A percentile compares a stretch with the other conserved stretches of the same genome.
Evolutionary conservation across 2,888 invertebrate species (phyloP).

Genomic region (Drosophila crucigera): DNA sequence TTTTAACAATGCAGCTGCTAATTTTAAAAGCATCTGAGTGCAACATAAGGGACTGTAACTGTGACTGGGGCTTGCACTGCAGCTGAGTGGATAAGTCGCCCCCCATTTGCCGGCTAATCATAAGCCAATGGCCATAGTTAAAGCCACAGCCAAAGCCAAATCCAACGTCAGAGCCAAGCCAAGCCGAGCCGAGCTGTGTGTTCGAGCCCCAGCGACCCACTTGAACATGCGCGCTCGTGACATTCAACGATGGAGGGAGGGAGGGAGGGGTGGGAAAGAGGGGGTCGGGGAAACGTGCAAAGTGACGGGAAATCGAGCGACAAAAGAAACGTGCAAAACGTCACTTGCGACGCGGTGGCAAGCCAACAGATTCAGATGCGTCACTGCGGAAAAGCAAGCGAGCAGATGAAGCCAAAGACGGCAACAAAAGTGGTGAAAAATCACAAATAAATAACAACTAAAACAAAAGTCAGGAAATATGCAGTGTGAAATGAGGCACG

Average conservation of each 20-base stretch:
- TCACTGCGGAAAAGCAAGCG: constrained; percentile 64
- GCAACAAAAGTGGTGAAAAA: constrained; percentile 36
- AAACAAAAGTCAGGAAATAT: constrained; percentile 56
- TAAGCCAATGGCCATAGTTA: constrained; percentile 25
- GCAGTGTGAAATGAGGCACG: constrained; percentile 49
- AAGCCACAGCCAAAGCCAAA: constrained; percentile 21
- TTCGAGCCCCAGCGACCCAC: constrained; percentile 61
- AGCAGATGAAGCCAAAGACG: constrained; percentile 32
- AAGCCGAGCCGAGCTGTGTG: background rate
- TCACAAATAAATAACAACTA: constrained; percentile 1
- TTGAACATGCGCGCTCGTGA: constrained; percentile 81
- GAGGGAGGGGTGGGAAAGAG: background rate
- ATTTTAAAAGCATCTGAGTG: constrained; percentile 33
- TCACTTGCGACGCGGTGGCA: constrained; percentile 47
- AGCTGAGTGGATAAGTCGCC: constrained; percentile 61
- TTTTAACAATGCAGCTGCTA: constrained; percentile 49
- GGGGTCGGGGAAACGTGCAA: constrained; percentile 66
- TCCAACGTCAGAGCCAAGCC: constrained; percentile 1
- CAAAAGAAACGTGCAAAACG: constrained; percentile 72
- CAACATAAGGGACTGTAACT: background rate
- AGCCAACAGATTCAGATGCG: constrained; percentile 49
- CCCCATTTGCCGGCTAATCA: constrained; percentile 45
- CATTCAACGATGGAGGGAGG: constrained; percentile 52
- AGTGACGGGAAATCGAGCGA: constrained; percentile 66
- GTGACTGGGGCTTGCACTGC: background rate